Base-by-base conservation (phyloP, 1,140 invertebrate species). In the Heliconius congener region DNA sequence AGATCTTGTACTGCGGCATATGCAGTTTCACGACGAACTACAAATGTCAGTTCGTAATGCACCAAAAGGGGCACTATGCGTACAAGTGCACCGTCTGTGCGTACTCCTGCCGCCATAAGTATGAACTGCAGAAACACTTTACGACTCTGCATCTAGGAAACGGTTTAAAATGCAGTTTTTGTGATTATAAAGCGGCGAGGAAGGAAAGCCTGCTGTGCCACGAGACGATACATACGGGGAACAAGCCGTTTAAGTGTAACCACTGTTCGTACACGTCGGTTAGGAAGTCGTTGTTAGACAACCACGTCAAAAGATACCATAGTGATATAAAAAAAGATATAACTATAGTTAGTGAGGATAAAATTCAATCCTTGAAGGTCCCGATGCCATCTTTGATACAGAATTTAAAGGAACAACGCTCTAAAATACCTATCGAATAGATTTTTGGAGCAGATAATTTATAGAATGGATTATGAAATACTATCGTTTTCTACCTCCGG, bases 41-140 rank as follows among this genome's bases (percentile, higher is more conserved):
- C 76, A 92, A 92, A 82, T 92, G 91, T 42, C 85, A 88, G 19
- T 85, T 81, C 66, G 86, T 83, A 1, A 86, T 83, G 80, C 91
- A 92, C 76, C 88, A 90, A 46, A 91, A 90, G 71, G 76, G 71
- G 2, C 91, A 92, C 66, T 86, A 90, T 13, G 79, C 81, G 8
- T 85, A 84, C 73, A 88, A 87, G 71, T 92, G 90, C 70, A 84
- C 77, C 0, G 27, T 78, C 3, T 92, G 90, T n/a, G 73, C 80
- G 8, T 91, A 90, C 46, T 84, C 88, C 0, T 90, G 89, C 39
- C 86, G 83, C 19, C 85, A 87, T 16, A 91, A 91, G 46, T 89
- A 90, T 79, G 90, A 92, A 3, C 72, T 91, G 1, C 82, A 86
- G 9, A 88, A 86, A 27, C 91, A 92, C 78, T 85, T 84, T 34